Evolutionary conservation across 2,113 vertebrate species (phyloP), one percentile per base, ranked within the genome.

Genomic region (Dipodomys stephensi): DNA sequence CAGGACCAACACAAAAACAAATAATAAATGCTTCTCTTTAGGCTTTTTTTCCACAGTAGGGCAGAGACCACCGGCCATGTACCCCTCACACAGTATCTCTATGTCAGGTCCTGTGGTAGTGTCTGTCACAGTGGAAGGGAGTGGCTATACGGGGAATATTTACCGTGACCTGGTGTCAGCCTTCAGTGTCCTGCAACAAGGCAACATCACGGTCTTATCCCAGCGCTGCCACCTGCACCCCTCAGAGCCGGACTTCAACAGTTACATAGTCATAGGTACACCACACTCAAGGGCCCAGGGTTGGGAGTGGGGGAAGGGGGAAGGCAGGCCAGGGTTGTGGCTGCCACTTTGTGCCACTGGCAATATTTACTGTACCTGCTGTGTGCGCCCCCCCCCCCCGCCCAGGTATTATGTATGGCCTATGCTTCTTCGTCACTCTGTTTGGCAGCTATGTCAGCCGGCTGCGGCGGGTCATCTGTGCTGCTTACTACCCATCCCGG

Each of bases 191-290:
- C 97, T 99, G 49, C 99, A 99, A 96, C 95, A 87, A 30, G 98
- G 98, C 30, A 99, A 99, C 69, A 3, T 99, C 94, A 99, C 98
- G 0, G 95, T 99, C 60, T 90, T 99, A 82, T 99, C 99, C 79
- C 98, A 2, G 57, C 98, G 96, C 95, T 99, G 99, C 83, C 92
- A 98, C 15, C 77, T 99, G 35, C 68, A 35, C 12, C 99, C 99
- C 0, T 90, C 97, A 0, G 97, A 99, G 87, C 99, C 99, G 0
- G 76, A 98, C 79, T 87, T 96, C 92, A 0, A 0, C 3, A 92
- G 95, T 64, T 98, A 95, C 92, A 0, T 97, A 3, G 25, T 74
- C 87, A 99, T 99, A 2, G 99, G 99, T 99, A 95, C 0, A 0
- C 10, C 4, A 1, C 35, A 15, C 53, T 6, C 27, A 32, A 49